Evolutionary conservation across 2,797 vertebrate species (phyloP).

Genomic region (Trachurus trachurus): DNA sequence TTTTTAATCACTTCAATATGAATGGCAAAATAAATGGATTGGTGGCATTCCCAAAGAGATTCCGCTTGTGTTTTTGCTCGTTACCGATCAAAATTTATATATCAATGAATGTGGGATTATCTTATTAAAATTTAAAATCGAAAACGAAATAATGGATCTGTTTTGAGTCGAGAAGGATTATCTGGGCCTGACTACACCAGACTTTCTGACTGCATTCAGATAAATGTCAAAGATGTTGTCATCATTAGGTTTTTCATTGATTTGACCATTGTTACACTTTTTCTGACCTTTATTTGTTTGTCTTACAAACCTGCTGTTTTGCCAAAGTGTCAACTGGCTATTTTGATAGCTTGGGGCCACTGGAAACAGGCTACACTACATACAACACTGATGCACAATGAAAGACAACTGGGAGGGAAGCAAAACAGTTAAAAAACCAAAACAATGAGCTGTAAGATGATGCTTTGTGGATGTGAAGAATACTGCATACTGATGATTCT

Average conservation of each 20-base stretch:
- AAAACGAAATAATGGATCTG: background rate
- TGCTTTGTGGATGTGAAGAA: too few relatives aligned
- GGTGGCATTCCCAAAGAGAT: constrained; percentile 13
- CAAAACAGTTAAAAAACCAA: background rate
- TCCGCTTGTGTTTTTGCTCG: constrained; percentile 12
- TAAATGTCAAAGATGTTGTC: constrained; percentile 13
- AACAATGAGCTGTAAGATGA: background rate
- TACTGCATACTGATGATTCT: too few relatives aligned
- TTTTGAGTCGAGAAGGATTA: constrained; percentile 12
- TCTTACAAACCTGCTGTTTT: background rate
- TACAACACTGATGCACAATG: too few relatives aligned
- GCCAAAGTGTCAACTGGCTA: background rate
- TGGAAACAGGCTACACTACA: too few relatives aligned
- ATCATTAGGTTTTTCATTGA: constrained; percentile 2
- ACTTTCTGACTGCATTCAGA: constrained; percentile 1
- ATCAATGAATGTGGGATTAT: constrained; percentile 4
- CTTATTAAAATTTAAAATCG: background rate
- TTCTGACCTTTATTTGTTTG: background rate
- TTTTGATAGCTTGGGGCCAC: too few relatives aligned
- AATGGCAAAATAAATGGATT: background rate
- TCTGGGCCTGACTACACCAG: background rate
- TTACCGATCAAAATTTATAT: background rate
- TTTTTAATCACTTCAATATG: constrained; percentile 38
- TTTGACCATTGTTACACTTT: background rate
- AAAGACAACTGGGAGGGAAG: background rate